Conservation (phyloP, 2,797 vertebrate species). For the Anomalospiza imberbis region DNA sequence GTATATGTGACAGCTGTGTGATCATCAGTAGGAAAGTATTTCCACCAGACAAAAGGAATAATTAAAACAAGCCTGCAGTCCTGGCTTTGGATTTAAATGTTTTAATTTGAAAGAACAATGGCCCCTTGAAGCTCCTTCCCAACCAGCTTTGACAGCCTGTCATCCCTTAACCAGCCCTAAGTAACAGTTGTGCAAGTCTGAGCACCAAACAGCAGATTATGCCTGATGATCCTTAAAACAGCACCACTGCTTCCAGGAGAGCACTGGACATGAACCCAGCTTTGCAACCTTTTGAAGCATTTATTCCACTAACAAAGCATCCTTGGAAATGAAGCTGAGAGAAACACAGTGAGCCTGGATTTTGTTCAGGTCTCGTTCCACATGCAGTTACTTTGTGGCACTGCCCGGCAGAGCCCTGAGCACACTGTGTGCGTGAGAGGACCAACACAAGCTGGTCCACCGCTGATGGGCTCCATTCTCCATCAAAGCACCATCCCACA, state of each 20-base stretch:
- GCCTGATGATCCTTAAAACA: constrained; percentile 44
- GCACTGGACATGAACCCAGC: neutral
- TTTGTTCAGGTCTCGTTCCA: neutral
- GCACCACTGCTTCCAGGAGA: neutral
- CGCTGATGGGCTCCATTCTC: neutral
- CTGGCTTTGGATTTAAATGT: constrained; percentile 74
- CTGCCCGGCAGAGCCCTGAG: neutral
- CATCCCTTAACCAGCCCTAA: constrained; percentile 59
- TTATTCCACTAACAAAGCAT: neutral
- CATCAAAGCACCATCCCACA: neutral
- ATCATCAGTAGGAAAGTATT: constrained; percentile 51
- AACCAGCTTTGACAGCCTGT: constrained; percentile 65
- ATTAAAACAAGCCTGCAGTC: constrained; percentile 70
- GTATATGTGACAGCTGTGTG: constrained; percentile 66
- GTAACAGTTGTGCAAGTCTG: constrained; percentile 6
- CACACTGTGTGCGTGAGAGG: neutral
- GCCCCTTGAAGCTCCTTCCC: constrained; percentile 62
- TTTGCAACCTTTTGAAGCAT: neutral
- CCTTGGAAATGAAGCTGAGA: neutral
- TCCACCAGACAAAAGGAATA: constrained; percentile 72
- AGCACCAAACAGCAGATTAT: constrained; percentile 54
- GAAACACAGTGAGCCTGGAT: accelerated
- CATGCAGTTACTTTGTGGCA: accelerated
- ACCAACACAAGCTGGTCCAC: neutral
- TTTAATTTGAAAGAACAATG: constrained; percentile 78